Conservation (phyloP, 2,888 invertebrate genomes). For the Tipula confusa region DNA sequence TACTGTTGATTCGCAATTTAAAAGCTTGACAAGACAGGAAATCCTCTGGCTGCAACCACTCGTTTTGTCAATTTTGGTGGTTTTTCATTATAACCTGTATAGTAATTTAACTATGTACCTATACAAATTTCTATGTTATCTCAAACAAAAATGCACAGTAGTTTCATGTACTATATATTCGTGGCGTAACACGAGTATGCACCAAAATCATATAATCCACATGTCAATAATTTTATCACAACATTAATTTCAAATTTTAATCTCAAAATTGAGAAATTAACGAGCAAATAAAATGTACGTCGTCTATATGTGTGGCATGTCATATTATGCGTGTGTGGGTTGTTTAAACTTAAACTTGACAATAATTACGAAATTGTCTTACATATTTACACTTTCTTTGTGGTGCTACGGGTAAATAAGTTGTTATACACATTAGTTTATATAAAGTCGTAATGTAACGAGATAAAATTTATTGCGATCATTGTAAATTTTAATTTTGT, state of each 20-base stretch:
- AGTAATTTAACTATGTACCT: too few species aligned
- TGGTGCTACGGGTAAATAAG: background rate
- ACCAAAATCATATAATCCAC: background rate
- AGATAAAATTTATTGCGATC: background rate
- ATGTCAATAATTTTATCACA: background rate
- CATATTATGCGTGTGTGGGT: background rate
- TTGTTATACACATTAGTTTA: background rate
- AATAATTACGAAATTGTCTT: constrained; percentile 12
- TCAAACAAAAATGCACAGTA: background rate
- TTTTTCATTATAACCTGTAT: too few species aligned
- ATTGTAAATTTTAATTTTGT: background rate
- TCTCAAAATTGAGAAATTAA: background rate
- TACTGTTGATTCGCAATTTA: too few species aligned
- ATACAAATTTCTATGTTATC: background rate
- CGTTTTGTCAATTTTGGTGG: too few species aligned
- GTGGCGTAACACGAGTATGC: too few species aligned
- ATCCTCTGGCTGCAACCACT: too few species aligned
- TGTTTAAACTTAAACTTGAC: constrained; percentile 9
- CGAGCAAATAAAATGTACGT: background rate
- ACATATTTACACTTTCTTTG: constrained; percentile 20
- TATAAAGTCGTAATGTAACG: background rate
- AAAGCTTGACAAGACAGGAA: too few species aligned
- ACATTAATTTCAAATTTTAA: background rate
- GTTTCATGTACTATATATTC: background rate
- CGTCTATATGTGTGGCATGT: background rate